These are phyloP conservation scores for Pseudochirops corinnae DNA, from an alignment of 2,797 vertebrate genomes.

Conservation along the genomic window DNA sequence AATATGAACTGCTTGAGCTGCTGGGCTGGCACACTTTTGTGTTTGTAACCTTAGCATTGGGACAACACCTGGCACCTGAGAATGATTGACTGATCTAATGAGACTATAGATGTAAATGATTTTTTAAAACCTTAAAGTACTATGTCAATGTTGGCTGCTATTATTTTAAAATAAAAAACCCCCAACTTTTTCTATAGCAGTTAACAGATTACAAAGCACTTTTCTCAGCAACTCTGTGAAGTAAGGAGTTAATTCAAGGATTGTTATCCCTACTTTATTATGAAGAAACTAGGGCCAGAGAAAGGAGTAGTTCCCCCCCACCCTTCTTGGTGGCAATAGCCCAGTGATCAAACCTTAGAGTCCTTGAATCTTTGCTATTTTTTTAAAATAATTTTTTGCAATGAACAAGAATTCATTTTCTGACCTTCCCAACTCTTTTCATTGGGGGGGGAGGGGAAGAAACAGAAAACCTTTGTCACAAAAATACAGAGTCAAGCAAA, in stretches of 20 bases:
- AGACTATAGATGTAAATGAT: not conserved
- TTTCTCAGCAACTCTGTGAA: not conserved
- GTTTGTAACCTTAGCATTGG: not conserved
- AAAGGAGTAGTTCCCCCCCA: not conserved
- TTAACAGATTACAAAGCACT: not conserved
- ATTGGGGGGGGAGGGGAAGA: not conserved
- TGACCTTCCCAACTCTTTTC: not conserved
- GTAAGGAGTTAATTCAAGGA: not conserved
- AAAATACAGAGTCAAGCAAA: not conserved
- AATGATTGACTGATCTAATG: not conserved
- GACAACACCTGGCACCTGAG: not conserved
- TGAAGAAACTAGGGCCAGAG: not conserved
- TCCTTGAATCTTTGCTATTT: not conserved
- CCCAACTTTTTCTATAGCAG: not conserved
- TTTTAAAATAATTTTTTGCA: not conserved
- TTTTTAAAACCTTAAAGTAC: not conserved
- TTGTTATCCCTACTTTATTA: conserved; percentile 1
- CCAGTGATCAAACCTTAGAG: not conserved
- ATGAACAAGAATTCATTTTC: not conserved
- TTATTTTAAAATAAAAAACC: not conserved
- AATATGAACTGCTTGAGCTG: not conserved
- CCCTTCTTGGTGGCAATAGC: not conserved
- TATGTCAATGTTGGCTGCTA: not conserved
- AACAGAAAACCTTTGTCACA: not conserved
- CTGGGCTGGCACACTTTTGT: not conserved